Percentiles rank a stretch among this genome's conserved stretches.
Conservation (phyloP, 2,797 vertebrate species). For the Pangasius mekongensis region DNA sequence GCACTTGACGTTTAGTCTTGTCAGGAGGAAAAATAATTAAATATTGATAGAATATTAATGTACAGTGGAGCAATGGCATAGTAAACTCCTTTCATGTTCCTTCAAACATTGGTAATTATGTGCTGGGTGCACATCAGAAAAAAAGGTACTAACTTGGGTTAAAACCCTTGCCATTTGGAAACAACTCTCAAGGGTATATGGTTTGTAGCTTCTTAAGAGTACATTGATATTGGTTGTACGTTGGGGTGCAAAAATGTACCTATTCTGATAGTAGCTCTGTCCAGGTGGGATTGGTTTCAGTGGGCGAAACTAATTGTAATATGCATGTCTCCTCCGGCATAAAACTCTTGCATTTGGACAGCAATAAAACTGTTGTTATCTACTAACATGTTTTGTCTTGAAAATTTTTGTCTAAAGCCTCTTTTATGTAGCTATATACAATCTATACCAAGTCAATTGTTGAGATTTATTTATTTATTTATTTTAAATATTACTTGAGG, state of each 20-base stretch:
- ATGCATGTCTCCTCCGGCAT: background rate
- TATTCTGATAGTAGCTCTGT: background rate
- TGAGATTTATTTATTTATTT: background rate
- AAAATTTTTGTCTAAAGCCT: background rate
- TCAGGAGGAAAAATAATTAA: background rate
- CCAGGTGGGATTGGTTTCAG: background rate
- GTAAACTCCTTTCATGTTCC: background rate
- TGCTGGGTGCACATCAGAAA: background rate
- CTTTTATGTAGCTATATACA: background rate
- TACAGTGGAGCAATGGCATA: background rate
- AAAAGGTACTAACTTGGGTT: background rate
- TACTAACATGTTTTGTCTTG: background rate
- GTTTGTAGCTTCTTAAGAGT: background rate
- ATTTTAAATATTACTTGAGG: background rate
- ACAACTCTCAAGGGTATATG: no score
- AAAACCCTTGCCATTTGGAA: background rate
- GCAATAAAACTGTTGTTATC: background rate
- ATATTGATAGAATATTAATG: constrained; percentile 2
- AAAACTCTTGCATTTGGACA: background rate
- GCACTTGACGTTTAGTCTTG: background rate
- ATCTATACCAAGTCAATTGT: background rate
- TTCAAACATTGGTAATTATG: background rate
- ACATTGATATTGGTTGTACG: background rate
- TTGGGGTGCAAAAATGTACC: background rate
- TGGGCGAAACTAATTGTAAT: background rate